Base-by-base conservation (phyloP, 2,113 vertebrate species). In the Chlamydotis undulata region DNA sequence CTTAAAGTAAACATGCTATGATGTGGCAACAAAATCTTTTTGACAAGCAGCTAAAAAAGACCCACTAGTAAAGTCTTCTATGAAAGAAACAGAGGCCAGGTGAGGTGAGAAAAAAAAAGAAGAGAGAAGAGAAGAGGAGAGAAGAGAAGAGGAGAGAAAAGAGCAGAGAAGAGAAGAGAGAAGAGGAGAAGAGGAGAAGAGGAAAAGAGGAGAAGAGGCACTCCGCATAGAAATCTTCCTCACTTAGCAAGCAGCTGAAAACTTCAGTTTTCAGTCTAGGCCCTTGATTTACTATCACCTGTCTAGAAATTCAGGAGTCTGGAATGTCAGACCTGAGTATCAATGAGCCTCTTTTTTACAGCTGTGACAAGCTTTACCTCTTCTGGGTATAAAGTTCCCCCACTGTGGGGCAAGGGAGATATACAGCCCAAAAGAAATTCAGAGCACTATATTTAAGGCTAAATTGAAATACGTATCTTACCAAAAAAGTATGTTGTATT, bases 81-180 rank as follows among this genome's bases (percentile, higher is more conserved):
- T 10, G 12, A 37, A 14, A 22, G 29, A 7, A 10, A 13, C 16
- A 14, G 39, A 12, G 7, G 15, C 4, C 26, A 26, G 24, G 22
- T 12, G 47, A 28, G 31, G 7, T 43, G 41, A 43, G 41, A 43
- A 43, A 6, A 37, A 37, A 41, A 41, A 10, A 22, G 19, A 18
- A 14, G 10, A 8, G 14, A 5, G 4, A 18, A 6, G 5, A 6
- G 7, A 7, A 5, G 5, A 19, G 2, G 14, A 14, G 35, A 12
- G 10, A 8, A 12, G 31, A 11, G 3, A 18, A 26, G 56, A 12
- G 10, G 7, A 12, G 31, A 11, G 3, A 18, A 26, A 41, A 18
- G 26, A 19, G 17, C 33, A 29, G 35, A 39, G 21, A 37, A 39
- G 21, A 15, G 9, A 24, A 22, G 7, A 11, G 69, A n/a, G 23